Evolutionary conservation across 2,797 vertebrate species (phyloP), one percentile per base, ranked within the genome.

Genomic region (Trachurus trachurus): DNA sequence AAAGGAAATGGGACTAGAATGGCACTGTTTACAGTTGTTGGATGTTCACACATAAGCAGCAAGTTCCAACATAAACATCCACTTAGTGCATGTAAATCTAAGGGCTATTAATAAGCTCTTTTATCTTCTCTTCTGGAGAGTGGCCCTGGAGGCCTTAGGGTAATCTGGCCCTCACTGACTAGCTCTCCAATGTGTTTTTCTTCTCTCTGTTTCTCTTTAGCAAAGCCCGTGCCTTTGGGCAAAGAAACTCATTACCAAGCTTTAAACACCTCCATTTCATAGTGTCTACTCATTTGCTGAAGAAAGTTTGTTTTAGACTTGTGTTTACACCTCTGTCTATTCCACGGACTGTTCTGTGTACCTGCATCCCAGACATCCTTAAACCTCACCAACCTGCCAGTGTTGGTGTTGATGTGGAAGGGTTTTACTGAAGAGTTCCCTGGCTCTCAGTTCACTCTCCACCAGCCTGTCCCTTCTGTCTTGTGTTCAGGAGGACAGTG

Each of bases 1-100:
- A 95, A 95, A 93, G 96, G 96, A 96, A 96, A 96, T 94, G 95
- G 93, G 94, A 93, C 90, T 86, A 95, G 94, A 96, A 96, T 95
- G 94, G 94, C 83, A 90, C 83, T 96, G 95, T 96, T 96, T 96
- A 96, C 94, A 95, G 89, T 91, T 92, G 92, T 92, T 96, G 94
- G 91, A 94, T 95, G 95, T 96, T 96, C 96, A 95, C 95, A 95
- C 95, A 95, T 95, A 93, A 94, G 93, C 94, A 94, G 93, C 93
- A 94, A 95, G 94, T 95, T 96, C 95, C 95, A 96, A 92, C 93
- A 95, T 96, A 96, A 96, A 96, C 96, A 95, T 95, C 94, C 94
- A 96, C 92, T 95, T 92, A 91, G 91, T 89, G 82, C 92, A 95
- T 96, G 94, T 95, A 96, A 96, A 96, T 95, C 90, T 88, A 89